Conservation (phyloP, 1,140 invertebrate species). For the Mylabris phalerata region DNA sequence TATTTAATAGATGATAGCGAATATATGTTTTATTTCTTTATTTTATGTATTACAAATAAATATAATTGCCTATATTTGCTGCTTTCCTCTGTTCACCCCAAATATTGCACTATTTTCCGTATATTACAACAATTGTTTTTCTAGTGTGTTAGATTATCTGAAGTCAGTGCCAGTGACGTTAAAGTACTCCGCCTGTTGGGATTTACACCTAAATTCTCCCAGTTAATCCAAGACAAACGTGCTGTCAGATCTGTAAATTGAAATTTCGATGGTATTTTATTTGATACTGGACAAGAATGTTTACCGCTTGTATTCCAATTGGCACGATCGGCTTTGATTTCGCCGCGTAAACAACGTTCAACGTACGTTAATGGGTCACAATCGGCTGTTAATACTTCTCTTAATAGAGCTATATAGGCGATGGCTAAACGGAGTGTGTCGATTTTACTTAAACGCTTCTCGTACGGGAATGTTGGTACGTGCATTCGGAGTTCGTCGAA, state of each 20-base stretch:
- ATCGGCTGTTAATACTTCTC: slow-evolving; percentile 84
- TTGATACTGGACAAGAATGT: not conserved
- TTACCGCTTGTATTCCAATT: slow-evolving; percentile 95
- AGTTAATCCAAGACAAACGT: slow-evolving; percentile 96
- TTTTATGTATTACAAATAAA: slow-evolving; percentile 18
- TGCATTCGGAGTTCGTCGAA: slow-evolving; percentile 92
- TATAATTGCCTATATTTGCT: not conserved
- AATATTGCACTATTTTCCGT: too few relatives aligned
- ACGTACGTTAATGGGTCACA: slow-evolving; percentile 90
- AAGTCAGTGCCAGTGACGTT: slow-evolving; percentile 70
- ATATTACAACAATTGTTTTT: too few relatives aligned
- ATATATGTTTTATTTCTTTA: slow-evolving; percentile 19
- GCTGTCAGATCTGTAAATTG: slow-evolving; percentile 84
- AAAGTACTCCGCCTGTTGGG: slow-evolving; percentile 75
- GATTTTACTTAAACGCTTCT: slow-evolving; percentile 95
- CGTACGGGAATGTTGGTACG: slow-evolving; percentile 97
- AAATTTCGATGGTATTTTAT: not conserved
- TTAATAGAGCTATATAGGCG: slow-evolving; percentile 90
- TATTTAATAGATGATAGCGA: slow-evolving; percentile 15
- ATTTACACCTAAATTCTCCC: slow-evolving; percentile 94
- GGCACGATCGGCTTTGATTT: slow-evolving; percentile 76
- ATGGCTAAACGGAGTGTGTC: slow-evolving; percentile 93
- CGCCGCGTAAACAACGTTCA: slow-evolving; percentile 82
- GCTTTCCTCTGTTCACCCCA: too few relatives aligned
- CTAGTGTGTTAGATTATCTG: slow-evolving; percentile 47